Percentiles rank a stretch among this genome's conserved stretches.
Evolutionary conservation across 2,113 vertebrate species (phyloP).

Genomic region (Egretta garzetta): DNA sequence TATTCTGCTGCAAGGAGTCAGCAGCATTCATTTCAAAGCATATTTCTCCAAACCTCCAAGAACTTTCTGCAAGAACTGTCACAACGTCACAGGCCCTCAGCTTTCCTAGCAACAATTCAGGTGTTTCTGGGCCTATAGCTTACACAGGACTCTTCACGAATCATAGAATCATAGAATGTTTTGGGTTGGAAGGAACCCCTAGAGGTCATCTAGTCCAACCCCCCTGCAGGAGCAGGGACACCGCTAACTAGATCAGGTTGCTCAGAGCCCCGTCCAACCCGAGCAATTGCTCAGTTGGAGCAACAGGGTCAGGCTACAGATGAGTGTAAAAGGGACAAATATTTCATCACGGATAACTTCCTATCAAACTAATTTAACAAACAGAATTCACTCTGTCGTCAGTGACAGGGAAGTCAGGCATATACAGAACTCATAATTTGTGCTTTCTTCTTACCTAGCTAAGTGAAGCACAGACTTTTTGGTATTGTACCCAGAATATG

Average conservation of each 20-base stretch:
- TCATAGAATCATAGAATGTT: too few relatives aligned
- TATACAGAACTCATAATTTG: not conserved
- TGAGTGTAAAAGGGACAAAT: not conserved
- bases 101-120: not conserved
- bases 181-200: too few relatives aligned
- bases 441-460: constrained; percentile 81
- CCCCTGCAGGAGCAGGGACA: too few relatives aligned
- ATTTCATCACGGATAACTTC: not conserved
- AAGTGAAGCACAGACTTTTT: constrained; percentile 83
- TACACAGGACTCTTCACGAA: not conserved
- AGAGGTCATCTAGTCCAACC: too few relatives aligned
- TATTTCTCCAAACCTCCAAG: not conserved
- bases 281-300: not conserved
- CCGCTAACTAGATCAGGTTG: too few relatives aligned
- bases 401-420: not conserved
- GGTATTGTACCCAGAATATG: constrained; percentile 83
- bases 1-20: not conserved
- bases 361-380: not conserved
- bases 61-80: not conserved
- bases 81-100: not conserved
- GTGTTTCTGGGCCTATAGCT: not conserved
- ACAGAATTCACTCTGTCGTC: not conserved
- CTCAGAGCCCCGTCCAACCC: too few relatives aligned
- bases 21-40: not conserved
- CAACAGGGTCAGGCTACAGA: not conserved